phyloP scores from a whole-genome alignment of 2,797 vertebrate genomes.

The Phaenicophaeus curvirostris region DNA sequence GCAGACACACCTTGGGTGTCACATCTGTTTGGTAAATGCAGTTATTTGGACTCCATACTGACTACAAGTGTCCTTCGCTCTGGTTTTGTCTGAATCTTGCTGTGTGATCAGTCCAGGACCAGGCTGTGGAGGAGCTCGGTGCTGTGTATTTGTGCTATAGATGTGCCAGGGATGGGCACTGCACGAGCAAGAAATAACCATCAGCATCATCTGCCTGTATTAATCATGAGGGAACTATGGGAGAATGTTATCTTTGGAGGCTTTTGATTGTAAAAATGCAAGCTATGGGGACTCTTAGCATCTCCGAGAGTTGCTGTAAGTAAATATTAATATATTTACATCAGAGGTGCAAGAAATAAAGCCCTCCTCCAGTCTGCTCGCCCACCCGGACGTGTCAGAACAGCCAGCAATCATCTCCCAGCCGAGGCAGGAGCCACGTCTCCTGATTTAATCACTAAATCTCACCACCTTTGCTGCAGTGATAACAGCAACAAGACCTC shows the following conservation, averaged over 20 bases:
- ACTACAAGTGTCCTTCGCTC: background rate
- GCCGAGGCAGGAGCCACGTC: background rate
- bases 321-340: background rate
- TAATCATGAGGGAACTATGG: background rate
- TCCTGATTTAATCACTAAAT: background rate
- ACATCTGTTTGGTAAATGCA: background rate
- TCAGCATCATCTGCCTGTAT: background rate
- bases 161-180: background rate
- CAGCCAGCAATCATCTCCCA: background rate
- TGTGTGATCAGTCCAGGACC: accelerated
- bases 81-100: background rate
- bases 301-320: background rate
- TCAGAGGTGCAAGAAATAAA: background rate
- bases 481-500: background rate
- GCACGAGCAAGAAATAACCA: background rate
- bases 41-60: background rate
- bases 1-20: background rate
- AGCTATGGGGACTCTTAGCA: background rate
- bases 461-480: background rate
- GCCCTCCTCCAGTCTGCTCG: background rate
- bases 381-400: accelerated
- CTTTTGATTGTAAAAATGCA: constrained; percentile 25
- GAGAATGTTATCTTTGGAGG: background rate
- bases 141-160: background rate
- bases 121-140: background rate